Percentiles rank a stretch among this genome's conserved stretches.
Evolutionary conservation across 2,113 vertebrate species (phyloP).

Genomic region (Hemichromis elongatus): DNA sequence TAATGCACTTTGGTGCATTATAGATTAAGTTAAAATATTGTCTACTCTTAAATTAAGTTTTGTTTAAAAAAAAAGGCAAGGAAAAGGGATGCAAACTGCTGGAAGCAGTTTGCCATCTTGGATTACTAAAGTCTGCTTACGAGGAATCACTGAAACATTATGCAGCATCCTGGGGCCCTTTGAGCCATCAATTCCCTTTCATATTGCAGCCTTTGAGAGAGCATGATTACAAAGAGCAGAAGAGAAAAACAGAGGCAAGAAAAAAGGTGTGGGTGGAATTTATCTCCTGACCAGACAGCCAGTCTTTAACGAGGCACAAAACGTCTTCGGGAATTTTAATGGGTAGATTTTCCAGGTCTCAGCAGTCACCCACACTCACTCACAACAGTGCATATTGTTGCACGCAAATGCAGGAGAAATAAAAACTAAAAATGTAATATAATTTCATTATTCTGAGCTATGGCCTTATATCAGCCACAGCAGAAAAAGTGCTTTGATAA

Average conservation of each 20-base stretch:
- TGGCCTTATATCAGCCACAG: background rate
- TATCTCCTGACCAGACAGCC: slow-evolving; percentile 33
- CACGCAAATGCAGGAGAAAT: background rate
- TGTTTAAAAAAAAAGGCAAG: background rate
- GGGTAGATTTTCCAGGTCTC: slow-evolving; percentile 27
- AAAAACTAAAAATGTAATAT: background rate
- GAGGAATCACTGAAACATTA: background rate
- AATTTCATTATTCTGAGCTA: background rate
- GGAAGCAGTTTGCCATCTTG: background rate
- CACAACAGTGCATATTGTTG: slow-evolving; percentile 4
- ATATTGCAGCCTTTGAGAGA: background rate
- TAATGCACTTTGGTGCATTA: background rate
- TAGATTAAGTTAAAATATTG: background rate
- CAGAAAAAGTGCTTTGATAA: background rate
- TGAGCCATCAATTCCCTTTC: background rate
- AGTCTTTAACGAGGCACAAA: slow-evolving; percentile 30
- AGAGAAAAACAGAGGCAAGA: background rate
- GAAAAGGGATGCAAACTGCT: background rate
- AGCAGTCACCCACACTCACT: slow-evolving; percentile 7
- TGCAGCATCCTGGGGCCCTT: background rate
- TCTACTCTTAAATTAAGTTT: background rate
- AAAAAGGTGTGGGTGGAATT: slow-evolving; percentile 14
- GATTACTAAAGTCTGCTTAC: background rate
- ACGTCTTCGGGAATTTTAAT: slow-evolving; percentile 31
- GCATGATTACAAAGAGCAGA: background rate